Evolutionary conservation across 1,140 invertebrate genomes (phyloP), one percentile per base, ranked within the genome.

Genomic region (Lordiphosa mommai): DNA sequence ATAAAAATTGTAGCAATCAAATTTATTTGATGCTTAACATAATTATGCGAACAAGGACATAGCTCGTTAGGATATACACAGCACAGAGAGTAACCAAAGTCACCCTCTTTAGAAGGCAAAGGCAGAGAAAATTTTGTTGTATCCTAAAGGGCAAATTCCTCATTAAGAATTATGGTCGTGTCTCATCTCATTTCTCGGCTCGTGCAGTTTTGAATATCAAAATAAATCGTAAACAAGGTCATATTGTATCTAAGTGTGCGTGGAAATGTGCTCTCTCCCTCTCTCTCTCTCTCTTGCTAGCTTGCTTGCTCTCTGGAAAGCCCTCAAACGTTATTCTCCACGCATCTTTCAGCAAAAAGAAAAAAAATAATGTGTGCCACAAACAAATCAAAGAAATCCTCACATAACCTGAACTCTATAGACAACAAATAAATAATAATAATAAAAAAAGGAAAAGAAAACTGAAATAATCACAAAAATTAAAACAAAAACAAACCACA

Each of bases 141-240:
- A 12, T 36, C 14, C 61, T 43, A 40, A 53, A 66, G 63, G 63
- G 63, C 63, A 66, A 66, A 58, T 58, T 66, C 57, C 63, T 52
- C 61, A 66, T 66, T 38, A 58, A 38, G 44, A 57, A 65, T 49
- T 34, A 48, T 58, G 34, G 44, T 64, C 38, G 47, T 56, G 51
- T 66, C 55, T 65, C 67, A 32, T 46, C 63, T 30, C 46, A 50
- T 55, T 65, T 40, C 41, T 34, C 30, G 52, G 69, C 52, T 68
- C 69, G 64, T 72, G 73, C 73, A 79, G 73, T 82, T 80, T 82
- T 84, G 73, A 85, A 85, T 84, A 84, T 84, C 77, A 84, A 84
- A 84, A 84, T 84, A 84, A 84, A 79, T 85, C 79, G 77, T 84
- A 84, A 84, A 84, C 77, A 84, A 84, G 77, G 77, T 84, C 77